Percentiles rank a stretch among this genome's conserved stretches.
Conservation (phyloP, 1,140 invertebrate genomes). For the Drosophila miranda region DNA sequence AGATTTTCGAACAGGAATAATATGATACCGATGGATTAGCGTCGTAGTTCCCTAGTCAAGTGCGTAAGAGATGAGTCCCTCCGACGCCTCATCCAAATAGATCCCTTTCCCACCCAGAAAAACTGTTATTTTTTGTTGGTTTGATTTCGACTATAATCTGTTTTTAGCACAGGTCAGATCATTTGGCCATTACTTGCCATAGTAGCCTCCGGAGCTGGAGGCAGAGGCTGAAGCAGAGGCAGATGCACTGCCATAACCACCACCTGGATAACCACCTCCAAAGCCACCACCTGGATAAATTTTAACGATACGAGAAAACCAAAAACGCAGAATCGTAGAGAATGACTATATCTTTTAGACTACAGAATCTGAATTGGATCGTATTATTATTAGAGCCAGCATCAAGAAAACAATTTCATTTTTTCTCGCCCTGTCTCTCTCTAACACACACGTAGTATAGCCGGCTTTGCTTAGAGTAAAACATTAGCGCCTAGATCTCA, state of each 20-base stretch:
- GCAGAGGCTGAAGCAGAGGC: conserved; percentile 53
- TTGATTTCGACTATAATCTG: conserved; percentile 12
- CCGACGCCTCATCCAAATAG: neutral
- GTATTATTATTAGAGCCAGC: no score
- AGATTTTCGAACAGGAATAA: no score
- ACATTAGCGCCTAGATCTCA: no score
- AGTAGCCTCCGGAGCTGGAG: conserved; percentile 24
- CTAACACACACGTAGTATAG: no score
- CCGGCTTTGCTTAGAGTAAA: no score
- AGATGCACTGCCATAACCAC: conserved; percentile 33
- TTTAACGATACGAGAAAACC: no score
- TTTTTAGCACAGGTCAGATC: conserved; percentile 5
- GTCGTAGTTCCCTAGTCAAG: neutral
- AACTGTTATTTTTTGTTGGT: conserved; percentile 13
- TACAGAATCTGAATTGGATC: no score
- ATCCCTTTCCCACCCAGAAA: conserved; percentile 4
- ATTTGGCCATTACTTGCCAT: conserved; percentile 21
- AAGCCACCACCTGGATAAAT: conserved; percentile 34
- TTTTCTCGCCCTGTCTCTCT: no score
- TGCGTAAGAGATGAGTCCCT: conserved; percentile 25
- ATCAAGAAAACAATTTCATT: no score
- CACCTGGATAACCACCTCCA: conserved; percentile 32
- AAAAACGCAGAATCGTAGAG: no score
- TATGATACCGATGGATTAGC: no score
- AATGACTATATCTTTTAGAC: no score